Evolutionary conservation across 2,888 invertebrate genomes (phyloP).

Genomic region (Dinocampus coccinellae): DNA sequence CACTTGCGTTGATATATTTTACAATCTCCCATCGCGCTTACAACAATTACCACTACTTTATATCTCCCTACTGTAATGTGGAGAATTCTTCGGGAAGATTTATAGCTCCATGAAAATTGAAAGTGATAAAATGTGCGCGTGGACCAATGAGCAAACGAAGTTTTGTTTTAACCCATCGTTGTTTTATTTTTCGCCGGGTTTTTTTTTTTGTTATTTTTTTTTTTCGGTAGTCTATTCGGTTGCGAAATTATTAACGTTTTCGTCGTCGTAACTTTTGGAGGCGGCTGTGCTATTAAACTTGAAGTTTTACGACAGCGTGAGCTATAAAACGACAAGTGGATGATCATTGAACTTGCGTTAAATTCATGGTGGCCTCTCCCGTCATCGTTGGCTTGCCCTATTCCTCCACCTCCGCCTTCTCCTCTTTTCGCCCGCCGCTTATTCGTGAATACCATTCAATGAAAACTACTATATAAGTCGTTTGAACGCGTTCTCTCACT

Average conservation of each 20-base stretch:
- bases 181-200: neutral
- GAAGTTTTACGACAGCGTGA: constrained; percentile 42
- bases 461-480: constrained; percentile 56
- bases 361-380: constrained; percentile 41
- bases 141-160: neutral
- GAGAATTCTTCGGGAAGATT: constrained; percentile 30
- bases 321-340: constrained; percentile 59
- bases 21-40: neutral
- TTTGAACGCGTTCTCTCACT: constrained; percentile 40
- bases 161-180: constrained; percentile 3
- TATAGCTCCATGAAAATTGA: constrained; percentile 34
- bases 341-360: constrained; percentile 58
- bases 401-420: constrained; percentile 17
- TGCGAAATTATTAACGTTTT: constrained; percentile 49
- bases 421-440: too few species aligned
- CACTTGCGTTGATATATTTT: neutral
- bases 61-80: neutral
- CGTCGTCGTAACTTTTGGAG: constrained; percentile 36
- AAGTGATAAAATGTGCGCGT: constrained; percentile 31
- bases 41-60: neutral
- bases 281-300: constrained; percentile 39
- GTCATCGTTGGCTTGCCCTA: constrained; percentile 10
- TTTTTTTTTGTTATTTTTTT: neutral
- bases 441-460: constrained; percentile 47
- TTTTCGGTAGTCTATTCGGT: constrained; percentile 40